Evolutionary conservation across 2,888 invertebrate species (phyloP).

Genomic region (Disparrhopalites patrizii): DNA sequence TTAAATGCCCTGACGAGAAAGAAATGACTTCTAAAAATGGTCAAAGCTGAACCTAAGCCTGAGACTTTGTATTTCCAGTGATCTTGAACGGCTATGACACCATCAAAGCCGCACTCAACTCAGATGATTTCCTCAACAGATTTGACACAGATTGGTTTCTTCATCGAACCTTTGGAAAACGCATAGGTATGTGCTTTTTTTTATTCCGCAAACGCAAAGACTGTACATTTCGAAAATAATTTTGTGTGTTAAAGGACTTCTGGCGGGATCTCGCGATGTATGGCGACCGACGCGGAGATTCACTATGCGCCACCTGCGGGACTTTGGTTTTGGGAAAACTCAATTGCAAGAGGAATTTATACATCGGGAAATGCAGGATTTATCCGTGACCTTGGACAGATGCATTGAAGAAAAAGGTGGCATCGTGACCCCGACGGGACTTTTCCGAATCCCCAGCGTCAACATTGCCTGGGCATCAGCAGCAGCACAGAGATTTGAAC

Average conservation of each 20-base stretch:
- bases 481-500: background rate
- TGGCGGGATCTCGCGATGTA: background rate
- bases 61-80: conserved; percentile 49
- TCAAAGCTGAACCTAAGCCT: background rate
- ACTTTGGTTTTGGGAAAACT: conserved; percentile 6
- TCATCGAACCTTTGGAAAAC: background rate
- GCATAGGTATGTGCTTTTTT: conserved; percentile 2
- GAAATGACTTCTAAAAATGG: background rate
- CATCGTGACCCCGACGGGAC: background rate
- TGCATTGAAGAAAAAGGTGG: background rate
- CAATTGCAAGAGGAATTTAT: background rate
- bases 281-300: conserved; percentile 1
- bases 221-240: background rate
- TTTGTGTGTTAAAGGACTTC: background rate
- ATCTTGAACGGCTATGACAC: conserved; percentile 57
- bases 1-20: background rate
- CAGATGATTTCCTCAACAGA: conserved; percentile 62
- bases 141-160: conserved; percentile 57
- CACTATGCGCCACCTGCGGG: background rate
- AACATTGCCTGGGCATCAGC: conserved; percentile 2
- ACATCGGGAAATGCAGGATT: background rate
- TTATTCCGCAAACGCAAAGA: background rate
- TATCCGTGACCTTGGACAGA: background rate
- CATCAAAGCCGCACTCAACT: conserved; percentile 57
- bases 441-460: background rate